phyloP scores from a whole-genome alignment of 2,797 vertebrate genomes.

The Bovichtus variegatus region DNA sequence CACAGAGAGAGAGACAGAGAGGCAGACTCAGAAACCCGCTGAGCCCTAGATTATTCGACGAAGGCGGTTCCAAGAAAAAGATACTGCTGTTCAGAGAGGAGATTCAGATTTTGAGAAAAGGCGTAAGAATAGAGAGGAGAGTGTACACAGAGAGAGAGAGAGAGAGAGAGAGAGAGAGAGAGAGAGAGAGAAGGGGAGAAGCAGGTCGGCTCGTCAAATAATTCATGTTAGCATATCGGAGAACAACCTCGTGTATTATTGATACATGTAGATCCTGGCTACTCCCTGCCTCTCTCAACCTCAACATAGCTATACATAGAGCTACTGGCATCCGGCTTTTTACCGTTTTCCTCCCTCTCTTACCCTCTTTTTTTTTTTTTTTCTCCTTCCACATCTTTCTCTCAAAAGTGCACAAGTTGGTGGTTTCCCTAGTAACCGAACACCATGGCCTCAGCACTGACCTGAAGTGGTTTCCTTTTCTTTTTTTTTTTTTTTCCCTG shows the following conservation, averaged over 20 bases:
- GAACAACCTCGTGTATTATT: slow-evolving; percentile 72
- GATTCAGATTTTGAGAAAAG: slow-evolving; percentile 42
- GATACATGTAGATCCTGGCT: slow-evolving; percentile 53
- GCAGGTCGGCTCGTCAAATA: slow-evolving; percentile 59
- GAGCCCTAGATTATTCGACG: slow-evolving; percentile 64
- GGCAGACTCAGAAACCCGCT: slow-evolving; percentile 44
- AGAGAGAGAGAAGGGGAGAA: slow-evolving; percentile 15
- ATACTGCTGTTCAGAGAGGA: slow-evolving; percentile 26
- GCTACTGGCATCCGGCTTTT: slow-evolving; percentile 7
- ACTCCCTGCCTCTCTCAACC: slow-evolving; percentile 24
- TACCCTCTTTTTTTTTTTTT: no score
- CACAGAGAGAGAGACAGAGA: slow-evolving; percentile 10
- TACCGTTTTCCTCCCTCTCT: not conserved
- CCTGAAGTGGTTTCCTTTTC: slow-evolving; percentile 37
- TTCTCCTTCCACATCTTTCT: not conserved
- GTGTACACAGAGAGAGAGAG: not conserved
- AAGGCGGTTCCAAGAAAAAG: slow-evolving; percentile 41
- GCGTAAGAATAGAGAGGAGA: slow-evolving; percentile 28
- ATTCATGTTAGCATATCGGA: slow-evolving; percentile 74
- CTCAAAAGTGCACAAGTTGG: slow-evolving; percentile 38
- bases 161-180: not conserved
- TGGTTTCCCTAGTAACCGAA: slow-evolving; percentile 66
- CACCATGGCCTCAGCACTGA: slow-evolving; percentile 40
- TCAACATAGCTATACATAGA: slow-evolving; percentile 40
- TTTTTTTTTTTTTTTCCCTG: no score